Evolutionary conservation across 1,140 invertebrate species (phyloP), one percentile per base, ranked within the genome.

Genomic region (Heliconius hewitsoni): DNA sequence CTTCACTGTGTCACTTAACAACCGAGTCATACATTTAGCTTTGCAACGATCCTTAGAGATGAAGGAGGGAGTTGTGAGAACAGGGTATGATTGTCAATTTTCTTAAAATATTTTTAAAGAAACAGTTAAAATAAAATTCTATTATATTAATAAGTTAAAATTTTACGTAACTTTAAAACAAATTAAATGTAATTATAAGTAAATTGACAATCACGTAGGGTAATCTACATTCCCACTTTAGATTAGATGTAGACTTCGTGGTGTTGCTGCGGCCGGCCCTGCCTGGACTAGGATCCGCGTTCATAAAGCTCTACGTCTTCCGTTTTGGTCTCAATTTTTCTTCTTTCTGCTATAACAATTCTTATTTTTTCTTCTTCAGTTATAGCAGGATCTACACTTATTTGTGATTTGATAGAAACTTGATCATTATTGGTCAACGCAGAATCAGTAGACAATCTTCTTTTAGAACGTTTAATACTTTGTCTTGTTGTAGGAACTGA

Each of bases 331-430:
- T 95, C 94, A 37, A 94, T 93, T 83, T 94, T 94, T 80, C 94
- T 83, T 80, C 94, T 90, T 82, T 95, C 94, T 3, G 94, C 94
- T 87, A 95, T 95, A 8, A 94, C 93, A 83, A 94, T 95, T 78
- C 93, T 87, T 83, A 95, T 94, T 73, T 91, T 94, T 75, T 95
- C 94, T 83, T 94, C 93, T 81, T 94, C 94, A 70, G 84, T 93
- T 75, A 93, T 91, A 4, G 87, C 80, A 55, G 85, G 86, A 66
- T 93, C 88, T 6, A 92, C 91, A 6, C 87, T 79, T 37, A 87
- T 57, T 55, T 90, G 85, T 3, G 90, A 86, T 39, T 83, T 82
- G 16, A 84, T 50, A 11, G 90, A 89, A 9, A 81, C 80, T 27
- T 89, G 85, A 42, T 93, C 90, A 80, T 88, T 57, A 57, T 57